Percentiles rank a stretch among this genome's conserved stretches.
Conservation (phyloP, 2,113 vertebrate species). For the Tachysurus vachellii region DNA sequence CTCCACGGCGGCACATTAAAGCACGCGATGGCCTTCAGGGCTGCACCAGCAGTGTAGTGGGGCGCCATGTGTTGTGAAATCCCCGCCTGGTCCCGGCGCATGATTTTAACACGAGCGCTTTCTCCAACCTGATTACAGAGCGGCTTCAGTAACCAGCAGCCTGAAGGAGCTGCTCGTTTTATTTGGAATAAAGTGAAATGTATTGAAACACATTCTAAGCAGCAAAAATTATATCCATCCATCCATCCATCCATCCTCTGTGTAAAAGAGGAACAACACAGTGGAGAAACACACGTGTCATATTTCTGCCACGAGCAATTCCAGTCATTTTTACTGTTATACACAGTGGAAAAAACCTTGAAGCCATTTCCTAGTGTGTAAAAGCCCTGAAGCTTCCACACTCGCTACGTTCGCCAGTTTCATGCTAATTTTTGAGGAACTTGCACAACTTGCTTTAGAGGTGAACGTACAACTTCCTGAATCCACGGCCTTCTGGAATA, state of each 20-base stretch:
- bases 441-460: background rate
- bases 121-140: slow-evolving; percentile 38
- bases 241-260: background rate
- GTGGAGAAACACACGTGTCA: background rate
- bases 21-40: slow-evolving; percentile 32
- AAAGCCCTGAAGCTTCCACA: background rate
- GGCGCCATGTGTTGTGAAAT: slow-evolving; percentile 45
- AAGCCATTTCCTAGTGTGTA: background rate
- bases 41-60: slow-evolving; percentile 27
- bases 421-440: background rate
- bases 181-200: background rate
- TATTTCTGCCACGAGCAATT: background rate
- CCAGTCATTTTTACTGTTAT: background rate
- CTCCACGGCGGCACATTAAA: slow-evolving; percentile 41
- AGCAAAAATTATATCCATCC: background rate
- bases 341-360: background rate
- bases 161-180: background rate
- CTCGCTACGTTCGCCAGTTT: too few relatives aligned
- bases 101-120: background rate
- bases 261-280: background rate
- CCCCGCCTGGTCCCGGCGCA: background rate
- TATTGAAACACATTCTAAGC: background rate
- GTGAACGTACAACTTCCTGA: background rate
- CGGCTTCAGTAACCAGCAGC: background rate
- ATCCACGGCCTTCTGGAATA: background rate